These are phyloP conservation scores for Ivindomyrus marchei DNA, from an alignment of 2,113 vertebrate species.

Conservation along the genomic window DNA sequence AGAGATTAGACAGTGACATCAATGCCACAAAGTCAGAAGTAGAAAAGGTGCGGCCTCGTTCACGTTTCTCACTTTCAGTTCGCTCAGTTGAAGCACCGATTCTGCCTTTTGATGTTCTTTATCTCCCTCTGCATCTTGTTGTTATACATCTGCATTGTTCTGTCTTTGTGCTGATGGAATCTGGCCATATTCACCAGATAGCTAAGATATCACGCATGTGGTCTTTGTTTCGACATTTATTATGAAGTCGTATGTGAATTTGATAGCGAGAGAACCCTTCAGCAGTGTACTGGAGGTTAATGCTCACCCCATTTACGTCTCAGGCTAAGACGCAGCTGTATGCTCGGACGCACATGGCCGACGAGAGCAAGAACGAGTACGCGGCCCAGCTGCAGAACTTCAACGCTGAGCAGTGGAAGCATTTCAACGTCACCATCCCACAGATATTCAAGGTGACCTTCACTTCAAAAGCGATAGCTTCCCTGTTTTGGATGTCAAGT, in stretches of 20 bases:
- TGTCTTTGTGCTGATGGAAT: neutral
- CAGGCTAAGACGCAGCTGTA: constrained; percentile 93
- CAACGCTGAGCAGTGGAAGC: constrained; percentile 92
- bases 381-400: constrained; percentile 94
- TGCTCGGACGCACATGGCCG: constrained; percentile 85
- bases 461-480: neutral
- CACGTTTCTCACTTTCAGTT: neutral
- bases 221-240: neutral
- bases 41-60: constrained; percentile 78
- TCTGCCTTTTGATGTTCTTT: neutral
- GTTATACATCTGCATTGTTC: neutral
- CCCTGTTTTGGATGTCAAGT: neutral
- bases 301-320: neutral
- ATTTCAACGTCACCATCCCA: constrained; percentile 89
- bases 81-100: neutral
- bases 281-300: neutral
- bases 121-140: neutral
- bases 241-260: neutral
- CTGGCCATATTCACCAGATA: neutral
- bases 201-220: neutral
- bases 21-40: constrained; percentile 97
- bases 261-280: neutral
- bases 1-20: constrained; percentile 88
- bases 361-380: constrained; percentile 98
- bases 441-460: constrained; percentile 88